A percentile compares a stretch with the other conserved stretches of the same genome.
These are phyloP conservation scores for Tympanoctomys barrerae DNA, from an alignment of 2,797 vertebrate species.

Conservation along the genomic window DNA sequence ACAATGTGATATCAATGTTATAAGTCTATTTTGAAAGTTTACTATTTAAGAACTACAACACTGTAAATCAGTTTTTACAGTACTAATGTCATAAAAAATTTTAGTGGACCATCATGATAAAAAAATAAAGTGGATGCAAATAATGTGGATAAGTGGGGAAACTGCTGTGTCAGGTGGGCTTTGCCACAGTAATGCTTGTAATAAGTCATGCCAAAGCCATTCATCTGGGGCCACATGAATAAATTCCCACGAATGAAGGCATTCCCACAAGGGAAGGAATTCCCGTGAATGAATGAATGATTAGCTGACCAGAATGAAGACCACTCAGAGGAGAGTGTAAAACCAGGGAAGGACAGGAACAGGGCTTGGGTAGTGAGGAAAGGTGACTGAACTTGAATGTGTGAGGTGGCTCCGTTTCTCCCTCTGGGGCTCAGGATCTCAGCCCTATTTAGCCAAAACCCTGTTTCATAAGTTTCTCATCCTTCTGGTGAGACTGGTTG, in stretches of 20 bases:
- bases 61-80: not conserved
- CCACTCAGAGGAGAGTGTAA: not conserved
- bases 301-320: not conserved
- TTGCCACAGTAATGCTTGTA: not conserved
- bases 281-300: not conserved
- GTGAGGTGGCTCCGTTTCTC: not conserved
- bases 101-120: not conserved
- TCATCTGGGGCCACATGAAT: not conserved
- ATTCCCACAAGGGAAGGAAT: not conserved
- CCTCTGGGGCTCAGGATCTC: too few relatives aligned
- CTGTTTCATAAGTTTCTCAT: not conserved
- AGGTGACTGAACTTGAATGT: not conserved
- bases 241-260: not conserved
- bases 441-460: not conserved
- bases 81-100: not conserved
- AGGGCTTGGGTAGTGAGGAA: not conserved
- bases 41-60: not conserved
- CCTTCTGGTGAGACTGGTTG: not conserved
- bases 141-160: constrained; percentile 1
- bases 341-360: not conserved
- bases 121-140: not conserved
- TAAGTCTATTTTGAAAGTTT: not conserved
- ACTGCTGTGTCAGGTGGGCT: not conserved
- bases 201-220: not conserved
- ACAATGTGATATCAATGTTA: not conserved